Evolutionary conservation across 2,113 vertebrate genomes (phyloP).

Genomic region (Phrynosoma blainvillii): DNA sequence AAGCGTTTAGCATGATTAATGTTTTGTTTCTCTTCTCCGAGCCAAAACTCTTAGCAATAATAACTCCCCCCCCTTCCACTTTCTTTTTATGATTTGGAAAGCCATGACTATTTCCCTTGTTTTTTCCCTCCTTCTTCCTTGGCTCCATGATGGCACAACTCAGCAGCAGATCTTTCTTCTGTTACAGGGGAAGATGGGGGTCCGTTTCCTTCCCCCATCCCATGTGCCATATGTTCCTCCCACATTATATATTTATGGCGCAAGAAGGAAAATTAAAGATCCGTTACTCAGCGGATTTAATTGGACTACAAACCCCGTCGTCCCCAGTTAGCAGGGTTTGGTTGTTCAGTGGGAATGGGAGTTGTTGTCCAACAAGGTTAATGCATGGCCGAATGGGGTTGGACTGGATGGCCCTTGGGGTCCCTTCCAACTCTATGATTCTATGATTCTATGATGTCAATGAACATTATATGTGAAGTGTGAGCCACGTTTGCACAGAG

Average conservation of each 20-base stretch:
- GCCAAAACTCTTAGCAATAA: not conserved
- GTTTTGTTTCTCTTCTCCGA: not conserved
- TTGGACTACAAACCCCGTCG: not conserved
- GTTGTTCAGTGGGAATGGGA: not conserved
- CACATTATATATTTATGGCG: not conserved
- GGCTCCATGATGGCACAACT: not conserved
- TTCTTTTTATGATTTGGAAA: not conserved
- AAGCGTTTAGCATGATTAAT: conserved; percentile 13
- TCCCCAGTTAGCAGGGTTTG: not conserved
- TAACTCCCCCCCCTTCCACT: not conserved
- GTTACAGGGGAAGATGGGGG: not conserved
- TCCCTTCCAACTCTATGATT: no score
- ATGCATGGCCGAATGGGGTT: no score
- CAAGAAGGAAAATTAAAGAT: not conserved
- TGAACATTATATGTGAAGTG: no score
- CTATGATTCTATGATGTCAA: no score
- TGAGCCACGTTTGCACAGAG: no score
- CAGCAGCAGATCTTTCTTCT: not conserved
- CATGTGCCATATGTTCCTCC: not conserved
- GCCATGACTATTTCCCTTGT: not conserved
- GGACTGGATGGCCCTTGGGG: no score
- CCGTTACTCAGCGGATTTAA: not conserved
- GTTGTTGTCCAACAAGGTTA: no score
- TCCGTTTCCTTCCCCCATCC: not conserved
- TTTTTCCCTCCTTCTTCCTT: not conserved